These are phyloP conservation scores for Euphydryas editha DNA, from an alignment of 2,888 invertebrate species.

Conservation along the genomic window DNA sequence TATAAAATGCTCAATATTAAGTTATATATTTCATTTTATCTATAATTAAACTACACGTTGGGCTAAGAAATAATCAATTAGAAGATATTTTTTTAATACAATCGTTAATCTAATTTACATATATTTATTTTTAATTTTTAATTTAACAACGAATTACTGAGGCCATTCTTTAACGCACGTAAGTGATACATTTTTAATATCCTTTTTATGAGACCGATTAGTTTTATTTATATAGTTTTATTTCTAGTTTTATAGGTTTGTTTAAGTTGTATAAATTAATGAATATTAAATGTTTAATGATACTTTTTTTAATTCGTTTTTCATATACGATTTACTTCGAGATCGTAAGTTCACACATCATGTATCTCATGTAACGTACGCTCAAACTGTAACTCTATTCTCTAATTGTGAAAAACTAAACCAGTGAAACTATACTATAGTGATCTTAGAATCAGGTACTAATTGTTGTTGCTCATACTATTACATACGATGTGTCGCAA, in stretches of 20 bases:
- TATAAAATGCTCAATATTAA: conserved; percentile 27
- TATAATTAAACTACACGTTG: not conserved
- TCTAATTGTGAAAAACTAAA: not conserved
- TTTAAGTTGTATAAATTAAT: too few relatives aligned
- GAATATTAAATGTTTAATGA: too few relatives aligned
- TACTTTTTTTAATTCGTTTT: too few relatives aligned
- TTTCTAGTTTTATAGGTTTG: too few relatives aligned
- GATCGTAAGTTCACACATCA: not conserved
- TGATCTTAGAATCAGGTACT: conserved; percentile 18
- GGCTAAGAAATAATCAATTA: not conserved
- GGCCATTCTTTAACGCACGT: not conserved
- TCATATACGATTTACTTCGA: too few relatives aligned
- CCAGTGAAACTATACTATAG: not conserved
- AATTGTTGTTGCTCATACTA: conserved; percentile 24
- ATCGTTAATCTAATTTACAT: not conserved
- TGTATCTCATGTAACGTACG: not conserved
- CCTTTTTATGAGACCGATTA: too few relatives aligned
- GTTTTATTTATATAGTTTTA: too few relatives aligned
- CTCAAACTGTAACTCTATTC: not conserved
- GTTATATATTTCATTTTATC: conserved; percentile 11
- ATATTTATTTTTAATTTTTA: not conserved
- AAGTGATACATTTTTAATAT: not conserved
- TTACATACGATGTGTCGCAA: conserved; percentile 2
- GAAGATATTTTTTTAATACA: not conserved
- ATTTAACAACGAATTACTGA: conserved; percentile 1